Conservation (phyloP, 2,888 invertebrate species). For the Drosophila anomalata region DNA sequence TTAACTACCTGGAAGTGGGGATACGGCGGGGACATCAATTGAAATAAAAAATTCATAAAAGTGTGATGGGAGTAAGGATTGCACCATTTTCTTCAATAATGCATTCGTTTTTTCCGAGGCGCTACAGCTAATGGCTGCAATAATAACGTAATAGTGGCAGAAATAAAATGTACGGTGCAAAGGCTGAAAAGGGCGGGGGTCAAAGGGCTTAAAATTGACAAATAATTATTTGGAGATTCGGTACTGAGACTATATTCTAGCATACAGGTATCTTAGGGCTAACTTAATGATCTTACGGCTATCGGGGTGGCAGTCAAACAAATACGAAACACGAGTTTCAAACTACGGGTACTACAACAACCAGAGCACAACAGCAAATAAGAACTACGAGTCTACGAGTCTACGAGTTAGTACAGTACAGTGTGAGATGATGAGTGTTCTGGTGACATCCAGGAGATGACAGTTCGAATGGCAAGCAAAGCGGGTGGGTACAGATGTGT, state of each 20-base stretch:
- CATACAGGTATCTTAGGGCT: conserved; percentile 7
- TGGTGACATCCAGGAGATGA: conserved; percentile 2
- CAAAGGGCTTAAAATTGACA: too few relatives aligned
- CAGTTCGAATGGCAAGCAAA: conserved; percentile 14
- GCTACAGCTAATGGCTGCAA: too few relatives aligned
- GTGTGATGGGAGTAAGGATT: too few relatives aligned
- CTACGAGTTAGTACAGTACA: conserved; percentile 4
- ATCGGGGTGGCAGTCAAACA: not conserved
- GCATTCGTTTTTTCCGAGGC: too few relatives aligned
- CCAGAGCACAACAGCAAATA: conserved; percentile 58
- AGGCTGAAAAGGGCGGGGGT: too few relatives aligned
- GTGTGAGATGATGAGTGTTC: conserved; percentile 11
- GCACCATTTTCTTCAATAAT: too few relatives aligned
- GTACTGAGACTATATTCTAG: not conserved
- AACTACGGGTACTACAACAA: conserved; percentile 21
- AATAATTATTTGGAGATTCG: too few relatives aligned
- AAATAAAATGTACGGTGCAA: too few relatives aligned
- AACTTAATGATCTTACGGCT: conserved; percentile 15
- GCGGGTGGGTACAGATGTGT: conserved; percentile 17
- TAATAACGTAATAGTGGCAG: too few relatives aligned
- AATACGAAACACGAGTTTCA: not conserved
- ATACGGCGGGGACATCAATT: too few relatives aligned
- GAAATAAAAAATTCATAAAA: too few relatives aligned
- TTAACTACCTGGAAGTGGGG: too few relatives aligned
- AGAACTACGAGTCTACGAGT: conserved; percentile 1